Base-by-base conservation (phyloP, 2,888 invertebrate species). In the Platynereis dumerilii region DNA sequence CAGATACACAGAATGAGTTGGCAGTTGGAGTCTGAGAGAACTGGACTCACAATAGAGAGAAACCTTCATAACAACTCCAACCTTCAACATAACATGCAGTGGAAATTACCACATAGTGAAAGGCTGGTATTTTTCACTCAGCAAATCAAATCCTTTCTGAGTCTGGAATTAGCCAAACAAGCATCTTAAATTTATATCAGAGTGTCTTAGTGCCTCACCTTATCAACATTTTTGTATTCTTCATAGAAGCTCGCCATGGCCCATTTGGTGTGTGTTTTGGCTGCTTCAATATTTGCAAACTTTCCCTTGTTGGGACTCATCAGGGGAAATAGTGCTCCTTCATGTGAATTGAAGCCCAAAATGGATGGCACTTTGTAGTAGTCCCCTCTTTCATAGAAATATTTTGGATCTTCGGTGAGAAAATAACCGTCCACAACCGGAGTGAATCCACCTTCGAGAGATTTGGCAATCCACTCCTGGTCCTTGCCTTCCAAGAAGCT, bases 341-440 rank as follows among this genome's bases (percentile, higher is more conserved):
- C 67, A 27, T 64, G 52, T 17, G 56, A 57, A 26, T 64, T 67
- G 29, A 67, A 67, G 12, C 67, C 67, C 15, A 65, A 17, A 17
- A 67, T 24, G 34, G 57, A 42, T 26, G 64, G 60, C n/a, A 67
- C 57, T n/a, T 57, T 54, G 42, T 64, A 29, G 29, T 27, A 17
- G 15, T 1, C 52, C 10, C 26, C 20, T 12, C 27, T 17, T n/a
- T 20, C 44, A 48, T 65, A 65, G 17, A 56, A 57, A n/a, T 26
- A 7, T 20, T 26, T 12, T 0, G 60, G 63, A 10, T n/a, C 0
- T 5, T 44, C 48, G 1, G 28, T 27, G 22, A 64, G 7, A 48
- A 56, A 64, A 22, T 27, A 15, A 20, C 53, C 34, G 48, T 67
- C 67, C 1, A 65, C 2, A 15, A 64, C 60, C 0, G 67, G 64